phyloP scores from a whole-genome alignment of 1,140 invertebrate genomes.

The Cydia pomonella region DNA sequence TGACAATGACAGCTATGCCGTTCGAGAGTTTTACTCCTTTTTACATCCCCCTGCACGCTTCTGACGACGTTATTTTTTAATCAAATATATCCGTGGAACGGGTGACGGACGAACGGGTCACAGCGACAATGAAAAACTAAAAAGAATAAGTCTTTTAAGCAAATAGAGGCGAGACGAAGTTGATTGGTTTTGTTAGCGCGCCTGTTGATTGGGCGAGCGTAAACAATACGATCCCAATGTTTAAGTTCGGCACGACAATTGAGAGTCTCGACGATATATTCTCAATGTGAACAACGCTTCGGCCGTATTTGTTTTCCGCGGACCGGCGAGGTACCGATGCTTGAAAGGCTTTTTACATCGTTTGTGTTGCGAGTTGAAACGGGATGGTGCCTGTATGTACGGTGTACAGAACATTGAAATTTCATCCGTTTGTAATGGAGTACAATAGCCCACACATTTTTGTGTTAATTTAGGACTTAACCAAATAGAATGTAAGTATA shows the following conservation, averaged over 20 bases:
- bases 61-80: slow-evolving; percentile 82
- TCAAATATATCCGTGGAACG: slow-evolving; percentile 80
- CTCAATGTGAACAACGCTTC: slow-evolving; percentile 57
- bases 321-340: slow-evolving; percentile 43
- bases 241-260: slow-evolving; percentile 77
- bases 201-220: slow-evolving; percentile 78
- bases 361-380: slow-evolving; percentile 40
- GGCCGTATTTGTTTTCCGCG: slow-evolving; percentile 53
- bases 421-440: background rate
- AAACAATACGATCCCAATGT: slow-evolving; percentile 75
- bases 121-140: slow-evolving; percentile 76
- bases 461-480: background rate
- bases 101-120: slow-evolving; percentile 79
- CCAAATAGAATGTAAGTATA: too few species aligned
- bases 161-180: slow-evolving; percentile 80
- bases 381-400: slow-evolving; percentile 34
- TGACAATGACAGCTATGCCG: slow-evolving; percentile 78
- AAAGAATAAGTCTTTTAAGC: slow-evolving; percentile 80
- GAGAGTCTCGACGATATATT: slow-evolving; percentile 56
- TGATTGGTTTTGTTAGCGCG: slow-evolving; percentile 80
- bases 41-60: slow-evolving; percentile 62
- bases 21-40: slow-evolving; percentile 73
- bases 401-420: slow-evolving; percentile 38
- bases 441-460: slow-evolving; percentile 32
- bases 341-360: slow-evolving; percentile 54